phyloP scores from a whole-genome alignment of 2,797 vertebrate genomes.

The Clarias fuscus region DNA sequence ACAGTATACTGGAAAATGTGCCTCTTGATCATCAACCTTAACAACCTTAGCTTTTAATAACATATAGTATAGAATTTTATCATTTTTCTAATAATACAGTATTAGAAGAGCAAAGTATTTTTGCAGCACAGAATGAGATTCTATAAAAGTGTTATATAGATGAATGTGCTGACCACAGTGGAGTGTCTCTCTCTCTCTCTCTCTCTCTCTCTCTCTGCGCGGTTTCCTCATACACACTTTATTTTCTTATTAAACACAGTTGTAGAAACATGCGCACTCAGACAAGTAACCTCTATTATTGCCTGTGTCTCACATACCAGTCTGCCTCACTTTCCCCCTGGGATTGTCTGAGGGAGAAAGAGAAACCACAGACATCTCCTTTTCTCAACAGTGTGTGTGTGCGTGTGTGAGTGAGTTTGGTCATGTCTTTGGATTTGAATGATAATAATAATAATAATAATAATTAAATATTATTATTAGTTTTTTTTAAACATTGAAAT shows the following conservation, averaged over 20 bases:
- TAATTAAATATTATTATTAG: no score
- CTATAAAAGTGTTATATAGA: neutral
- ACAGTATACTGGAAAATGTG: neutral
- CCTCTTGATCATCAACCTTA: no score
- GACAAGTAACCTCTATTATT: neutral
- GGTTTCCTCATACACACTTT: neutral
- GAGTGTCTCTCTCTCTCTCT: neutral
- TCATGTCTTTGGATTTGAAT: neutral
- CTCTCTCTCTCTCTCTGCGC: no score
- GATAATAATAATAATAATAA: neutral
- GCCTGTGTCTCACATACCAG: neutral
- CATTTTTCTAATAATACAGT: no score
- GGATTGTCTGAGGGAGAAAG: neutral
- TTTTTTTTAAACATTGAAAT: neutral
- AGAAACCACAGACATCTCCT: neutral
- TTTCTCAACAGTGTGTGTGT: neutral
- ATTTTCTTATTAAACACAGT: neutral
- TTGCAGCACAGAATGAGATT: neutral
- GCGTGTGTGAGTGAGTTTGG: neutral
- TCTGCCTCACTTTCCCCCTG: neutral
- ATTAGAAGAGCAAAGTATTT: neutral
- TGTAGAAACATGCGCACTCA: neutral
- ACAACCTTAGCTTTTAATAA: neutral
- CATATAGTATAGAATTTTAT: no score
- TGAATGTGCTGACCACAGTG: no score